A percentile compares a stretch with the other conserved stretches of the same genome.
Conservation (phyloP, 1,140 invertebrate species). For the Zaprionus tsacasi region DNA sequence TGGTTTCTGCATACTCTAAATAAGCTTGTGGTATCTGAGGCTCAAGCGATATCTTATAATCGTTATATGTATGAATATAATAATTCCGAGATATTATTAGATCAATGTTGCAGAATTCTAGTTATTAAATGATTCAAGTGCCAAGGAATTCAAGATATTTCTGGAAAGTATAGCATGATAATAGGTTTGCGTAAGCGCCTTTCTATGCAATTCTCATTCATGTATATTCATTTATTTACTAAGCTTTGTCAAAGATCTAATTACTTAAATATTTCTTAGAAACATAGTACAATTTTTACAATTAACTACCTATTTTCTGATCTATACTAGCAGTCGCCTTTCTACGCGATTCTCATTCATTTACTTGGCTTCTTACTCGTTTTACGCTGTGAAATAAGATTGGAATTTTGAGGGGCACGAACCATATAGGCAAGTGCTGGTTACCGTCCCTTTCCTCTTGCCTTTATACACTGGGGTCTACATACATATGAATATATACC, state of each 20-base stretch:
- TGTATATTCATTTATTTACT: no score
- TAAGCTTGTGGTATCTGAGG: not conserved
- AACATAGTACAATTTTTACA: not conserved
- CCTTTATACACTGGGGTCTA: not conserved
- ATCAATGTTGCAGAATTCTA: no score
- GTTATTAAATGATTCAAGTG: no score
- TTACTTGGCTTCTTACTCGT: no score
- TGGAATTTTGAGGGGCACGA: slow-evolving; percentile 44
- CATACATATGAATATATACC: slow-evolving; percentile 18
- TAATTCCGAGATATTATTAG: no score
- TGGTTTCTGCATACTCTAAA: not conserved
- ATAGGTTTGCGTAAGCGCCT: not conserved
- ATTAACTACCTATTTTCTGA: not conserved
- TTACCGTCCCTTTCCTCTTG: slow-evolving; percentile 2
- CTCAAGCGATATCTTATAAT: not conserved
- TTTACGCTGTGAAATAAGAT: no score
- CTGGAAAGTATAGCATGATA: no score
- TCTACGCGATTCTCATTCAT: no score
- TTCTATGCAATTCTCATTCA: not conserved
- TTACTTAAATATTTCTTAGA: not conserved
- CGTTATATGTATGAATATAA: no score
- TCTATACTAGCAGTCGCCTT: no score
- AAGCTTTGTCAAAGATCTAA: no score
- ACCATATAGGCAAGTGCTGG: slow-evolving; percentile 56
- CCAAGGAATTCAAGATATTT: no score